These are phyloP conservation scores for Canis aureus DNA, from an alignment of 2,113 vertebrate genomes.

Conservation along the genomic window DNA sequence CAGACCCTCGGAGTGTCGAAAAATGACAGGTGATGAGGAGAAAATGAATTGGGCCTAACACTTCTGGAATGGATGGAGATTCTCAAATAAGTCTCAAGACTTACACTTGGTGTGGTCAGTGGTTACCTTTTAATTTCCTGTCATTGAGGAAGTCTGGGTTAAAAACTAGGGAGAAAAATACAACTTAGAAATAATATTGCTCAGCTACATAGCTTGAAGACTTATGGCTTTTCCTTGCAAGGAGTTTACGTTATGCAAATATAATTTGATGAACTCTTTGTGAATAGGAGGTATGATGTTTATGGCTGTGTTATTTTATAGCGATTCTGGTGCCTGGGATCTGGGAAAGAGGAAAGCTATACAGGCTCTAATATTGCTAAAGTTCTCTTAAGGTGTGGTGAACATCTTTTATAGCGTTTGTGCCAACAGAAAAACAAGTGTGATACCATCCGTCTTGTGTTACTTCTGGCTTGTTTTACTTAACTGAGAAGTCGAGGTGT, in stretches of 20 bases:
- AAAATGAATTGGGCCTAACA: neutral
- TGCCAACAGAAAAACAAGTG: neutral
- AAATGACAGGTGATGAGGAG: neutral
- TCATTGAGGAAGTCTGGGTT: conserved; percentile 43
- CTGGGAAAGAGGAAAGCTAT: neutral
- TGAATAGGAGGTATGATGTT: neutral
- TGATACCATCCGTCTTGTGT: neutral
- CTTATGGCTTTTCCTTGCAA: conserved; percentile 28
- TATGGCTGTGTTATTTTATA: neutral
- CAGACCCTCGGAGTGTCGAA: fast-evolving
- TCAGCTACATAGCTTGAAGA: conserved; percentile 34
- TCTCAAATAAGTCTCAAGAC: neutral
- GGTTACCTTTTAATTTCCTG: conserved; percentile 63
- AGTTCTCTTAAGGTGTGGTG: neutral
- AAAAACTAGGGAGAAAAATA: conserved; percentile 57
- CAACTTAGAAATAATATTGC: conserved; percentile 31
- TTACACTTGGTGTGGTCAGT: neutral
- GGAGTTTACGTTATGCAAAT: neutral
- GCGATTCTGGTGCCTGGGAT: neutral
- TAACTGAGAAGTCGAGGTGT: neutral
- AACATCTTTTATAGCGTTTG: neutral
- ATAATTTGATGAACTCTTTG: neutral
- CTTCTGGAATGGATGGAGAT: neutral
- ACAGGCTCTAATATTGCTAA: neutral
- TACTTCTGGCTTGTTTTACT: neutral